Conservation (phyloP, 2,797 vertebrate genomes). For the Spheniscus humboldti region DNA sequence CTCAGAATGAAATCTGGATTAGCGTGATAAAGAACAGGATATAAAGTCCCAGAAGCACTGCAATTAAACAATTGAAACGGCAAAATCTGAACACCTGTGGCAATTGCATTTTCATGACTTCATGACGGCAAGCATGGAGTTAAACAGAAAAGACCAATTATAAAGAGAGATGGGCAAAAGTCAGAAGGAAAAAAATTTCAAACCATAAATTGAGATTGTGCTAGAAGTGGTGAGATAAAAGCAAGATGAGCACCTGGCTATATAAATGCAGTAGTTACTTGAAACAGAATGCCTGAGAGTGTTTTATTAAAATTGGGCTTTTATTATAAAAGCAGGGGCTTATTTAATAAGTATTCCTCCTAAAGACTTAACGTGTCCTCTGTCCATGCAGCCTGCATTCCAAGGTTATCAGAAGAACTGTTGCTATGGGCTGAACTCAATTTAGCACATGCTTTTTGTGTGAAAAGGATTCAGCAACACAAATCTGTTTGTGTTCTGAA, state of each 20-base stretch:
- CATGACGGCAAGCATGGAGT: neutral
- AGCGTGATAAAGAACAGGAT: neutral
- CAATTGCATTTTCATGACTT: neutral
- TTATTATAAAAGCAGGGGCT: neutral
- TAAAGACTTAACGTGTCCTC: slow-evolving; percentile 28
- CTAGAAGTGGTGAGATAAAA: slow-evolving; percentile 7
- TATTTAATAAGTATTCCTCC: slow-evolving; percentile 36
- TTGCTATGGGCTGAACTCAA: slow-evolving; percentile 38
- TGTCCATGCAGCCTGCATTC: neutral
- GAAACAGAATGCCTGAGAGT: slow-evolving; percentile 30
- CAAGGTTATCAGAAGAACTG: slow-evolving; percentile 49
- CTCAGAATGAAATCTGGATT: neutral
- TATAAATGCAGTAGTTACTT: slow-evolving; percentile 7
- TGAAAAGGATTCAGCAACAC: slow-evolving; percentile 45
- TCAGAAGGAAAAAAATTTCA: neutral
- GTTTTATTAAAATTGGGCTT: slow-evolving; percentile 1
- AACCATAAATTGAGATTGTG: slow-evolving; percentile 1
- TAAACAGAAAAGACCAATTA: neutral
- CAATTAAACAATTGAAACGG: neutral
- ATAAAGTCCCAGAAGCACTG: neutral
- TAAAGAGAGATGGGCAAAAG: neutral
- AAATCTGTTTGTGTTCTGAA: slow-evolving; percentile 52
- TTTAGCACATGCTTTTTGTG: slow-evolving; percentile 41
- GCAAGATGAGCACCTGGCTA: neutral
- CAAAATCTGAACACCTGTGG: neutral